phyloP scores from a whole-genome alignment of 1,140 invertebrate genomes.

The Halesus radiatus region DNA sequence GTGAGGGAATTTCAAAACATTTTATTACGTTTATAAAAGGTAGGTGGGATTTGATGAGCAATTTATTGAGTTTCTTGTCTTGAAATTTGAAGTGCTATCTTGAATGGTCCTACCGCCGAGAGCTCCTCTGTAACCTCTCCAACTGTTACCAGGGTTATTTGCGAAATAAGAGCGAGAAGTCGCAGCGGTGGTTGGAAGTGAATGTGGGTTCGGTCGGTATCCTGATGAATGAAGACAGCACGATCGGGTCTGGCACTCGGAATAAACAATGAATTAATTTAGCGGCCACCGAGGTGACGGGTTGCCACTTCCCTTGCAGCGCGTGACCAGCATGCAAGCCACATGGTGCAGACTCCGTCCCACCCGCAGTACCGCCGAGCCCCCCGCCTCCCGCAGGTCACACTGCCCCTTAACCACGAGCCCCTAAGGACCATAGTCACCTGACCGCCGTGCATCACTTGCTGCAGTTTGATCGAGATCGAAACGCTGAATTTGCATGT shows the following conservation, averaged over 20 bases:
- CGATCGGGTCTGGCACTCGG: constrained; percentile 49
- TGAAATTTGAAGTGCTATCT: no score
- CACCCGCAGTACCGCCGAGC: no score
- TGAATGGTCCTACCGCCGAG: no score
- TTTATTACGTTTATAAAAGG: no score
- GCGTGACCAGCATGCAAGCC: constrained; percentile 46
- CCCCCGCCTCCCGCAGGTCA: neutral
- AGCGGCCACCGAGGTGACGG: constrained; percentile 45
- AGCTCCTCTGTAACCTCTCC: no score
- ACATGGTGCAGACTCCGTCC: neutral
- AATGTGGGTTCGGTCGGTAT: neutral
- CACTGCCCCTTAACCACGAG: neutral
- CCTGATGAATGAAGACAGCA: constrained; percentile 21
- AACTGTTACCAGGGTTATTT: no score
- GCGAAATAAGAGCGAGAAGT: no score
- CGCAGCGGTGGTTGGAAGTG: no score
- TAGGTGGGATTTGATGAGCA: no score
- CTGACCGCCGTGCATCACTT: neutral
- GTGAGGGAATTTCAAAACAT: no score
- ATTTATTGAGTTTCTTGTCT: no score
- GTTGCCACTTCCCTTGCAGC: constrained; percentile 41
- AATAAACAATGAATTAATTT: constrained; percentile 51
- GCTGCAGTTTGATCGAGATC: neutral
- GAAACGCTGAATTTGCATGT: neutral
- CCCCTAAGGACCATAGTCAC: neutral